Conservation (phyloP, 2,797 vertebrate species). For the Manis pentadactyla region DNA sequence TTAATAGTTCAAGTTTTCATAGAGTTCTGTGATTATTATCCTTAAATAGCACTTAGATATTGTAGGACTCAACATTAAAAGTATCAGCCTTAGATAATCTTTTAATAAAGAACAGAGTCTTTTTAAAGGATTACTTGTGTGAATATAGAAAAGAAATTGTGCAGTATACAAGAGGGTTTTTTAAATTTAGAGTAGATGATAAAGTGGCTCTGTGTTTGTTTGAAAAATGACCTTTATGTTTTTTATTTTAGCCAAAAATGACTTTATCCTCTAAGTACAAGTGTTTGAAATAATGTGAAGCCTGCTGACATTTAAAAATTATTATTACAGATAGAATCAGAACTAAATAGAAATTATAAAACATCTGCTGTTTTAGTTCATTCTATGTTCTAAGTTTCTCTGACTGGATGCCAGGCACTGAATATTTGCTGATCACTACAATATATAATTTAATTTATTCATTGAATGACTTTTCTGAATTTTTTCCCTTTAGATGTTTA, state of each 20-base stretch:
- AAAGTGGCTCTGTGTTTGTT: neutral
- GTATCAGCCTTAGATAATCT: neutral
- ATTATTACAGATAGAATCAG: neutral
- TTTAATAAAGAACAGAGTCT: neutral
- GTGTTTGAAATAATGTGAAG: neutral
- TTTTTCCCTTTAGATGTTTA: neutral
- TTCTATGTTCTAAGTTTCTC: neutral
- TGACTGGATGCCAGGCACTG: neutral
- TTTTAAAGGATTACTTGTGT: neutral
- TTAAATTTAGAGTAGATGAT: neutral
- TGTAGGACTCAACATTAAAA: neutral
- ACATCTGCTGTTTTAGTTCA: neutral
- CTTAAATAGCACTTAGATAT: neutral
- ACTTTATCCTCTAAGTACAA: neutral
- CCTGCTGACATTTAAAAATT: neutral
- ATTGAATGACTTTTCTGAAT: neutral
- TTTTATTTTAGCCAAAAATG: slow-evolving; percentile 22
- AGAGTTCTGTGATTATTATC: neutral
- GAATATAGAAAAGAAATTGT: neutral
- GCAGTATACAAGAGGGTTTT: neutral
- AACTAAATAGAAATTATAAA: slow-evolving; percentile 15
- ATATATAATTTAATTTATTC: neutral
- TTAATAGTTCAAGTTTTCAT: neutral
- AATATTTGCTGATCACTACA: neutral
- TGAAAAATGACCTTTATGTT: neutral